Evolutionary conservation across 2,113 vertebrate genomes (phyloP), one percentile per base, ranked within the genome.

Genomic region (Ammodytes dubius): DNA sequence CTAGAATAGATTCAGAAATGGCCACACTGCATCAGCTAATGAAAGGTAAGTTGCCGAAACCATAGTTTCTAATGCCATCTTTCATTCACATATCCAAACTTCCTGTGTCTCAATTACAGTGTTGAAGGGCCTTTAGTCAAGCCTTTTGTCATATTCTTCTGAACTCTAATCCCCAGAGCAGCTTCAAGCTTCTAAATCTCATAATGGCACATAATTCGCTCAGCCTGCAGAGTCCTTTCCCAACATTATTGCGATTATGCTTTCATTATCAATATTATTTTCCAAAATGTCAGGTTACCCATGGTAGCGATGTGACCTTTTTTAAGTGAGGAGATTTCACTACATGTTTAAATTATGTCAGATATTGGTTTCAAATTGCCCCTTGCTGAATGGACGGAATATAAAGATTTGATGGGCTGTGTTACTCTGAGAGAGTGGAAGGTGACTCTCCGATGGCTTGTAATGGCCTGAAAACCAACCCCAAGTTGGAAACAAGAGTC

Each of bases 401-500:
- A 86, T 92, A 90, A 92, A 93, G 74, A 83, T 88, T 75, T 84
- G 81, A 93, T 91, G 85, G 92, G 35, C 92, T 90, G 75, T 84
- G 83, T 93, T 89, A 87, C 89, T 87, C 47, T 57, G 86, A 58
- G 69, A 52, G 79, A 58, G 65, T 77, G 83, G 69, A 88, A 84
- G 72, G 64, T 12, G 63, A 73, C 72, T 89, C 84, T 91, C 87
- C 75, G 73, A 81, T 90, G 91, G 78, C 80, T 85, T 92, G 85
- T 86, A 93, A 91, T 83, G 72, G 15, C 74, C 40, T 86, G 77
- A 69, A 90, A 91, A 89, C 39, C 5, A 87, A 60, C 14, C 5
- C 75, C 50, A 65, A 81, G 77, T 82, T 89, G 80, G 71, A 89
- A 91, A 87, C 45, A 54, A 76, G 77, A 91, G 70, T 72, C 63